phyloP scores from a whole-genome alignment of 2,888 invertebrate genomes.

The Papilio elwesi region DNA sequence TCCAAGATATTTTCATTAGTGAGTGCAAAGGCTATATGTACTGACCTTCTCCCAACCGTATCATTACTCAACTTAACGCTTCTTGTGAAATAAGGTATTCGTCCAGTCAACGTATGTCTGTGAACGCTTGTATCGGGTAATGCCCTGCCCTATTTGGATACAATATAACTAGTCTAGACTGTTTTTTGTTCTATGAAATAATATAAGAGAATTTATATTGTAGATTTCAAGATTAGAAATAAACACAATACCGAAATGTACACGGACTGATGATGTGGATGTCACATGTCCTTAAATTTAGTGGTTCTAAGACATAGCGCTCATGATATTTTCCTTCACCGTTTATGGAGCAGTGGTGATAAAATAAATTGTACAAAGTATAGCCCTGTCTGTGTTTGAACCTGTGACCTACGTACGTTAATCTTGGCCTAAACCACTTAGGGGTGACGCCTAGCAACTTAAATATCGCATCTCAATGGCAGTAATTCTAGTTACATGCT shows the following conservation, averaged over 20 bases:
- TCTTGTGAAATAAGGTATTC: background rate
- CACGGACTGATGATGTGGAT: too few species aligned
- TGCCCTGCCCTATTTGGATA: background rate
- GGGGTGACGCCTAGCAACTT: too few species aligned
- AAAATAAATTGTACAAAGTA: too few species aligned
- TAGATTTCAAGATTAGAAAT: background rate
- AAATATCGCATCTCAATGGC: too few species aligned
- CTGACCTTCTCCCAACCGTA: background rate
- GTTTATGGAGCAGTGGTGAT: too few species aligned
- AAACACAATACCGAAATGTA: background rate
- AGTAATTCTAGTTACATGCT: too few species aligned
- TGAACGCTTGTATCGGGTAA: background rate
- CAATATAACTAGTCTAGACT: slow-evolving; percentile 1
- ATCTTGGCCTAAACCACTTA: too few species aligned
- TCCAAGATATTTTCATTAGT: background rate
- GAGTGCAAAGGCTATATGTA: background rate
- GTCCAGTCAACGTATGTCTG: background rate
- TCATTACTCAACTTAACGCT: background rate
- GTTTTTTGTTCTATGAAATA: background rate
- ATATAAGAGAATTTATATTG: background rate
- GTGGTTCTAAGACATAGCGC: too few species aligned
- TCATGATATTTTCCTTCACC: too few species aligned
- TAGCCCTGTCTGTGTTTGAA: too few species aligned
- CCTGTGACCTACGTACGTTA: too few species aligned
- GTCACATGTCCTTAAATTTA: too few species aligned